These are phyloP conservation scores for Prunella himalayana DNA, from an alignment of 2,113 vertebrate genomes.

Conservation along the genomic window DNA sequence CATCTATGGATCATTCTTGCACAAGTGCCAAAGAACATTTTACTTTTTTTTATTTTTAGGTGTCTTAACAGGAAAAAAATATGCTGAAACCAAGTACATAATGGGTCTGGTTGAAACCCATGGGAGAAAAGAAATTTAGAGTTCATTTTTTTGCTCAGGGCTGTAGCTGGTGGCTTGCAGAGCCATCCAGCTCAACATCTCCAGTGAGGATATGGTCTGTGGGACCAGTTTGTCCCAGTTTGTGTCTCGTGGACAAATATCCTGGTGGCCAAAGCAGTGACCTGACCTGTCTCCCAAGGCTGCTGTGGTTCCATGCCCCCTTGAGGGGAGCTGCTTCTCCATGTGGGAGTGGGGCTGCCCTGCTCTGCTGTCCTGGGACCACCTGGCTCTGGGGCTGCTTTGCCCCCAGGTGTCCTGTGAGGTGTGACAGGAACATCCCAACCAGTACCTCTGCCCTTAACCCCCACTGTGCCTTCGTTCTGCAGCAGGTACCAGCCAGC, in stretches of 20 bases:
- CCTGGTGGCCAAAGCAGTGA: neutral
- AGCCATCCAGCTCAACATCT: neutral
- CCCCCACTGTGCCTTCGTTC: neutral
- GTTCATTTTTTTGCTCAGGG: conserved; percentile 25
- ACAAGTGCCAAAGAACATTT: conserved; percentile 41
- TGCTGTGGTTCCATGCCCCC: neutral
- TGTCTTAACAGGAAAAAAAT: neutral
- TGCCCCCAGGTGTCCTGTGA: neutral
- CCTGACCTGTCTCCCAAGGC: neutral
- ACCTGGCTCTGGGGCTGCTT: neutral
- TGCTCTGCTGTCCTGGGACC: neutral
- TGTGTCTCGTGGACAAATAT: neutral
- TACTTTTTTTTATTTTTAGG: neutral
- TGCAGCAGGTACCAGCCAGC: neutral
- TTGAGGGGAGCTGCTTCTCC: neutral
- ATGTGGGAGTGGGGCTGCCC: fast-evolving
- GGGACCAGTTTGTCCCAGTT: neutral
- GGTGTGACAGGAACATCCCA: neutral
- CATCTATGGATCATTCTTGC: neutral
- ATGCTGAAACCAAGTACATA: neutral
- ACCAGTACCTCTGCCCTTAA: neutral
- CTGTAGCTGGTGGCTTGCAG: neutral
- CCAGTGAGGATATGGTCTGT: neutral
- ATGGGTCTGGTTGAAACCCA: neutral
- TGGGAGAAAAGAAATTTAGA: neutral